These are phyloP conservation scores for Hypotaenidia philippensis DNA, from an alignment of 2,797 vertebrate genomes.

Conservation along the genomic window DNA sequence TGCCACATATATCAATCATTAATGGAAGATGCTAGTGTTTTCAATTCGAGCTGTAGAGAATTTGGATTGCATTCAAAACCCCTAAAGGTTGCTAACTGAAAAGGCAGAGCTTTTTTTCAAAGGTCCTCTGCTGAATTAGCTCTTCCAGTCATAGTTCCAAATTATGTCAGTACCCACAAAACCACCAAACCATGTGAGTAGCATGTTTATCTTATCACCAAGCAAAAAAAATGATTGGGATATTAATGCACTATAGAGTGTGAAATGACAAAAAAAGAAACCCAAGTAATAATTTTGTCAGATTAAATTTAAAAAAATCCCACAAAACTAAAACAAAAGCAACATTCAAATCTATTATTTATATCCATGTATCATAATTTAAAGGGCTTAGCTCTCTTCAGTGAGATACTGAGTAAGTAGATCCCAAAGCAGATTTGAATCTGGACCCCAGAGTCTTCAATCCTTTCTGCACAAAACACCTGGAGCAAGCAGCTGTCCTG, in stretches of 20 bases:
- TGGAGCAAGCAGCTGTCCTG: neutral
- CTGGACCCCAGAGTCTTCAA: neutral
- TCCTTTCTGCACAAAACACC: neutral
- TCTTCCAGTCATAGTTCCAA: neutral
- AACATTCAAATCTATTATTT: neutral
- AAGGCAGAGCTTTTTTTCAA: neutral
- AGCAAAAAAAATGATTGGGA: neutral
- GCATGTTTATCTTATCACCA: neutral
- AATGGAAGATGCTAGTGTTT: neutral
- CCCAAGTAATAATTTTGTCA: neutral
- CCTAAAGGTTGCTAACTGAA: neutral
- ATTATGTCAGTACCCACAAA: neutral
- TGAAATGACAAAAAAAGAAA: neutral
- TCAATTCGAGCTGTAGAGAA: neutral
- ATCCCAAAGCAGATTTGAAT: neutral
- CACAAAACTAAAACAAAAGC: neutral
- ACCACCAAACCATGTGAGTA: neutral
- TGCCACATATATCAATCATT: neutral
- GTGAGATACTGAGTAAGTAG: neutral
- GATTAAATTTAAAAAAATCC: neutral
- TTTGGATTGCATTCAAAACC: neutral
- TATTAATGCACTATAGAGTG: neutral
- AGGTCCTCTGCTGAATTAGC: too few relatives aligned
- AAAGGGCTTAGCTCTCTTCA: neutral
- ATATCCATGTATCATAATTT: neutral